These are phyloP conservation scores for Megaptera novaeangliae DNA, from an alignment of 2,113 vertebrate species.

Conservation along the genomic window DNA sequence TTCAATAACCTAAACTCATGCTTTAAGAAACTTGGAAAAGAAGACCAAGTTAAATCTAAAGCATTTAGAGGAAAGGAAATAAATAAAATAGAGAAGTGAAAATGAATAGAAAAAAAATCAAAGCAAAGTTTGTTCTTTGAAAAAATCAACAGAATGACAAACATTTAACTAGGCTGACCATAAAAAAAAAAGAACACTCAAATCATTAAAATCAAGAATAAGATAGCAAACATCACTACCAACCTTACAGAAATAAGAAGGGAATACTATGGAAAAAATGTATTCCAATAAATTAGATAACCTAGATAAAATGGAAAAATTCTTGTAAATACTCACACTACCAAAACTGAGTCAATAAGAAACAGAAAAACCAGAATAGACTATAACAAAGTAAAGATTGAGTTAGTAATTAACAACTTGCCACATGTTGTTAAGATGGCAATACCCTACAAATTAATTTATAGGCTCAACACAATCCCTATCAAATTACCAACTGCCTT, in stretches of 20 bases:
- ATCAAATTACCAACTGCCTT: background rate
- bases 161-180: background rate
- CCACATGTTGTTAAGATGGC: background rate
- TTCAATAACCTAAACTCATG: background rate
- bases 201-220: background rate
- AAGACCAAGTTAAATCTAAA: background rate
- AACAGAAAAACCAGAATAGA: background rate
- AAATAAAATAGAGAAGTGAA: background rate
- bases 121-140: background rate
- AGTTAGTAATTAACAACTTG: background rate
- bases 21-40: background rate
- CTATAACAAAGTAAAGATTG: background rate
- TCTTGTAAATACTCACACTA: background rate
- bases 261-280: background rate
- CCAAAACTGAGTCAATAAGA: background rate
- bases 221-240: background rate
- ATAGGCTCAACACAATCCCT: background rate
- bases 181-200: background rate
- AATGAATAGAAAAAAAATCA: background rate
- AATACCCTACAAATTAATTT: background rate
- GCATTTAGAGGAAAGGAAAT: background rate
- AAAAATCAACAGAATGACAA: background rate
- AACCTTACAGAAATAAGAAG: background rate
- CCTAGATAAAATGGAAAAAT: background rate
- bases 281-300: background rate